Evolutionary conservation across 2,113 vertebrate species (phyloP).

Genomic region (Mormyrus lacerda): DNA sequence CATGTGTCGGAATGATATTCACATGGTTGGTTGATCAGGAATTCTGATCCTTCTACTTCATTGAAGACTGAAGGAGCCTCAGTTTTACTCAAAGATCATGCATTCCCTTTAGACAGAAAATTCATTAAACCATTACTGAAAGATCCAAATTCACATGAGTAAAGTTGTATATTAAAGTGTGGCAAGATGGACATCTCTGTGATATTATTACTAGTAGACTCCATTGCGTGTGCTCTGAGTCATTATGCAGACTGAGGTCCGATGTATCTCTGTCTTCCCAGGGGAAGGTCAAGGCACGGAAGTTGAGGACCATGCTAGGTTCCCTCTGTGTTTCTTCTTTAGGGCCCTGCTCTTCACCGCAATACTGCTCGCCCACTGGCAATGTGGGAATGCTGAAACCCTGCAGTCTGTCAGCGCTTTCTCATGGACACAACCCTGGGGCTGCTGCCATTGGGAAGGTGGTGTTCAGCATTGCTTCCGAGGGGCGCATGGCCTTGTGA

Average conservation of each 20-base stretch:
- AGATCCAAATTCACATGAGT: background rate
- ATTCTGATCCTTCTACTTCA: background rate
- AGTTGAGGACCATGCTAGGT: conserved; percentile 72
- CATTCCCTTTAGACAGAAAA: background rate
- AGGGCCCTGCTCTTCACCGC: conserved; percentile 69
- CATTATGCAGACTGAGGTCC: background rate
- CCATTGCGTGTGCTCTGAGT: background rate
- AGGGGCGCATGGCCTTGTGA: conserved; percentile 84
- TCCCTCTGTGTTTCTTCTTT: conserved; percentile 62
- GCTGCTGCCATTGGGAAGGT: conserved; percentile 77
- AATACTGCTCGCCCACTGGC: conserved; percentile 65
- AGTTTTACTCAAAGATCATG: background rate
- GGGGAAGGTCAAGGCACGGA: conserved; percentile 80
- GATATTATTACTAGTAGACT: background rate
- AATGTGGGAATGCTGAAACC: conserved; percentile 61
- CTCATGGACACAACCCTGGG: conserved; percentile 63
- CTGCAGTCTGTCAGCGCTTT: conserved; percentile 54
- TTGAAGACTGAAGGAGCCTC: background rate
- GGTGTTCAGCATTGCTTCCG: conserved; percentile 79
- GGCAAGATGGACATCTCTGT: background rate
- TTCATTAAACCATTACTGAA: background rate
- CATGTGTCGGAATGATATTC: background rate
- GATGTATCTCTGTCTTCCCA: conserved; percentile 32
- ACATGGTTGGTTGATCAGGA: background rate
- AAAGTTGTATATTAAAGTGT: background rate